Evolutionary conservation across 2,113 vertebrate species (phyloP).

Genomic region (Dermatemys mawii): DNA sequence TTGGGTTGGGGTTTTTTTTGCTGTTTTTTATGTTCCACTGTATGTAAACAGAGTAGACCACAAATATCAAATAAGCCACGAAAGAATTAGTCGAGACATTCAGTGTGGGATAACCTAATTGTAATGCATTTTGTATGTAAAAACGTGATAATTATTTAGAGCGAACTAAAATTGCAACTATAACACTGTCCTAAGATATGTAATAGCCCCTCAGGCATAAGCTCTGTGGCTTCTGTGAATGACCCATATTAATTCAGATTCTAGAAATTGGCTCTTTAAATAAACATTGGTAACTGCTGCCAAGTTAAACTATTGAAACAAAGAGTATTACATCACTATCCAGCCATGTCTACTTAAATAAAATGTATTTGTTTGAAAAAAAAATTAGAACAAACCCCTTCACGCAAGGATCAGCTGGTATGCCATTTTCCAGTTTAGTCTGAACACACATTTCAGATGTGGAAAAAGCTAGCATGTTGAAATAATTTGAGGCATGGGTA

Average conservation of each 20-base stretch:
- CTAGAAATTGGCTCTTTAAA: slow-evolving; percentile 82
- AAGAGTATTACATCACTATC: slow-evolving; percentile 76
- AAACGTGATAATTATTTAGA: slow-evolving; percentile 66
- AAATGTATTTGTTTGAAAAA: slow-evolving; percentile 81
- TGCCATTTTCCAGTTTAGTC: slow-evolving; percentile 84
- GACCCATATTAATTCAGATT: slow-evolving; percentile 79
- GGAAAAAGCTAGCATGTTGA: slow-evolving; percentile 82
- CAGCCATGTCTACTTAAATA: slow-evolving; percentile 76
- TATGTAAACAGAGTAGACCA: slow-evolving; percentile 49
- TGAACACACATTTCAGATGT: slow-evolving; percentile 81
- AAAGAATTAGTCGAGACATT: slow-evolving; percentile 29
- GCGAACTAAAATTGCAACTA: slow-evolving; percentile 33
- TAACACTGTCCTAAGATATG: slow-evolving; percentile 49
- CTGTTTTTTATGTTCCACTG: slow-evolving; percentile 56
- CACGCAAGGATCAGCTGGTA: slow-evolving; percentile 77
- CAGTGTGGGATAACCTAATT: slow-evolving; percentile 48
- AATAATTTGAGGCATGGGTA: slow-evolving; percentile 84
- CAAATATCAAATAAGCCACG: slow-evolving; percentile 57
- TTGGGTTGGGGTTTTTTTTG: too few relatives aligned
- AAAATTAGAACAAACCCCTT: slow-evolving; percentile 67
- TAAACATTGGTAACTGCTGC: slow-evolving; percentile 77
- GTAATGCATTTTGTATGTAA: slow-evolving; percentile 61
- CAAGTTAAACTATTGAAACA: slow-evolving; percentile 77
- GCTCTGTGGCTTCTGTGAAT: slow-evolving; percentile 83
- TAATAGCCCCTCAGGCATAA: slow-evolving; percentile 74